Evolutionary conservation across 2,113 vertebrate genomes (phyloP).

Genomic region (Galemys pyrenaicus): DNA sequence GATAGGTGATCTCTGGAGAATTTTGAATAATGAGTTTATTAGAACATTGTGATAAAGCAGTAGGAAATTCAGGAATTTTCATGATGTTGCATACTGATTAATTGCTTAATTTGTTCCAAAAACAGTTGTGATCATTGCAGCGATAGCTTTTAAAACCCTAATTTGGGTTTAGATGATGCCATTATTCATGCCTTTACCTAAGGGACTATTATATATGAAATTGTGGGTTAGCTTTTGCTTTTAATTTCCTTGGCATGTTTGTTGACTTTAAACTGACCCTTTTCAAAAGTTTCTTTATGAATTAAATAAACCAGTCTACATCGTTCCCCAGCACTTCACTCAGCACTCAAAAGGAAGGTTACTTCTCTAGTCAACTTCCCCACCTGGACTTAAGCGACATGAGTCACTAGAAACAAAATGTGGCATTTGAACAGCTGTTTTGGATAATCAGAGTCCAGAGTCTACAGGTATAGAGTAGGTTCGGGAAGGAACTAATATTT

Average conservation of each 20-base stretch:
- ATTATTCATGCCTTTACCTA: constrained; percentile 25
- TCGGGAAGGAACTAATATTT: neutral
- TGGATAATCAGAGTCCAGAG: constrained; percentile 48
- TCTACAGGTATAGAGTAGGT: constrained; percentile 31
- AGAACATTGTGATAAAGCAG: neutral
- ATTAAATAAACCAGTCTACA: constrained; percentile 59
- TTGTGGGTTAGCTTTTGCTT: constrained; percentile 39
- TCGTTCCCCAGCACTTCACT: constrained; percentile 66
- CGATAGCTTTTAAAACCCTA: constrained; percentile 38
- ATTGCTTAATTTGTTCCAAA: constrained; percentile 32
- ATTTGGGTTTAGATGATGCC: neutral
- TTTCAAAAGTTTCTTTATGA: constrained; percentile 58
- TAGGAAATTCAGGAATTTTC: neutral
- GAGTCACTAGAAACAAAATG: constrained; percentile 68
- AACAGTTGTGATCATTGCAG: neutral
- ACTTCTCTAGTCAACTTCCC: constrained; percentile 66
- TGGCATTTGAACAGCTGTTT: constrained; percentile 74
- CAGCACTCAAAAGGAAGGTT: constrained; percentile 48
- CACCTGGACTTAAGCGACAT: constrained; percentile 69
- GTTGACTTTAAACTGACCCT: constrained; percentile 61
- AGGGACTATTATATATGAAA: constrained; percentile 10
- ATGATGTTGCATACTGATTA: neutral
- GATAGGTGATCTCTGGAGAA: neutral
- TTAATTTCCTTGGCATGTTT: constrained; percentile 62
- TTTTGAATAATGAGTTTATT: constrained; percentile 41